phyloP scores from a whole-genome alignment of 1,140 invertebrate species.

The Drosophila parabipectinata region DNA sequence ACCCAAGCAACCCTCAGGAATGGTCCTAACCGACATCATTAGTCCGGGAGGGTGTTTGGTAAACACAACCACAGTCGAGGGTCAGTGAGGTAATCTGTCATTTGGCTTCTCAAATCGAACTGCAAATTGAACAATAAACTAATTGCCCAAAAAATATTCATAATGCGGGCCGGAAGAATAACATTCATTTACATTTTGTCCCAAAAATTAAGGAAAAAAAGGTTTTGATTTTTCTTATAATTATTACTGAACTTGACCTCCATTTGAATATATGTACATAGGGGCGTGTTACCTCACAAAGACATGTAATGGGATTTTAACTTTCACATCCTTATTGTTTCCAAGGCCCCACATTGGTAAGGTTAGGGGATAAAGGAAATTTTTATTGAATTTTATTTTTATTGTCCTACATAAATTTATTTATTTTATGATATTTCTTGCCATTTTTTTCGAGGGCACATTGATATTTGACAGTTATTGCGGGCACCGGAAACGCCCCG shows the following conservation, averaged over 20 bases:
- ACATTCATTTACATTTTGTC: constrained; percentile 34
- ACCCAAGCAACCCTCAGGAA: constrained; percentile 45
- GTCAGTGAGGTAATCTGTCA: constrained; percentile 70
- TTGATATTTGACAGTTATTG: constrained; percentile 77
- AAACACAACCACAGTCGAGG: constrained; percentile 19
- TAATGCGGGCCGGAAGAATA: constrained; percentile 31
- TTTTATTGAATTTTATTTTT: constrained; percentile 76
- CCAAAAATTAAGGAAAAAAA: constrained; percentile 26
- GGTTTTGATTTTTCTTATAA: constrained; percentile 36
- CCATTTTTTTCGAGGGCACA: constrained; percentile 37
- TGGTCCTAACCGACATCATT: constrained; percentile 56
- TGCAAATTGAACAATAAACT: constrained; percentile 24
- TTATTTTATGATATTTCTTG: constrained; percentile 64
- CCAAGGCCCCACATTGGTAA: constrained; percentile 14
- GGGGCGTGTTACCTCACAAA: constrained; percentile 21
- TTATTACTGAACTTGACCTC: constrained; percentile 76
- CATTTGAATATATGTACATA: constrained; percentile 14
- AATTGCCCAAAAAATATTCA: constrained; percentile 12
- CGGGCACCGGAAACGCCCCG: constrained; percentile 65
- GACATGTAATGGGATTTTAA: constrained; percentile 38
- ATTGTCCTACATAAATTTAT: constrained; percentile 74
- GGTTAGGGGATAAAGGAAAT: constrained; percentile 15
- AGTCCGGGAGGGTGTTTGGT: constrained; percentile 25
- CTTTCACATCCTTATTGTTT: constrained; percentile 58
- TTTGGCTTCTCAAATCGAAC: constrained; percentile 49